phyloP scores from a whole-genome alignment of 2,797 vertebrate genomes.

The Sebastes hubbsi region DNA sequence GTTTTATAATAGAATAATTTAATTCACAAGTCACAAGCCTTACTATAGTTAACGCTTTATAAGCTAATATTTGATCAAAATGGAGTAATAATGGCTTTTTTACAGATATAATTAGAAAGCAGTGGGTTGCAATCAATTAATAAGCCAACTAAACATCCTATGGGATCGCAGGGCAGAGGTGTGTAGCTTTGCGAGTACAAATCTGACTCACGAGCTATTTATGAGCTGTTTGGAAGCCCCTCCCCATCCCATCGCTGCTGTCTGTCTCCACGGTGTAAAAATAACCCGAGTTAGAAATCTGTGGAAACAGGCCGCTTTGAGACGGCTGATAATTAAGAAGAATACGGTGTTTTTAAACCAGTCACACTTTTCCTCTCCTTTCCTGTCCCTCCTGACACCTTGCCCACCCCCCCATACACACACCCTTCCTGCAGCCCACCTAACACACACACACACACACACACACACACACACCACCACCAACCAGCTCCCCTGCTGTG shows the following conservation, averaged over 20 bases:
- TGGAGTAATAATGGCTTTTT: background rate
- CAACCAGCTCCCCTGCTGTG: slow-evolving; percentile 68
- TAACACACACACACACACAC: background rate
- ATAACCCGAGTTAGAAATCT: slow-evolving; percentile 55
- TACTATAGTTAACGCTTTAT: background rate
- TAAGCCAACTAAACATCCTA: slow-evolving; percentile 32
- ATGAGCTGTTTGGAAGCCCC: slow-evolving; percentile 18
- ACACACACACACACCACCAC: slow-evolving; percentile 16
- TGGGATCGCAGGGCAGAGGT: slow-evolving; percentile 24
- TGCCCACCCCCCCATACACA: slow-evolving; percentile 8
- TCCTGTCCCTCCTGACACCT: slow-evolving; percentile 65
- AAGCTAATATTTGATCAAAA: slow-evolving; percentile 13
- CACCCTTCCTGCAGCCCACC: background rate
- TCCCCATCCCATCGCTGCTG: slow-evolving; percentile 25
- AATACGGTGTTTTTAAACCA: slow-evolving; percentile 38
- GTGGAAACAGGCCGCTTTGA: slow-evolving; percentile 36
- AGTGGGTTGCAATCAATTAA: slow-evolving; percentile 36
- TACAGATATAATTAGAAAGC: slow-evolving; percentile 29
- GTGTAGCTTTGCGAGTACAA: slow-evolving; percentile 12
- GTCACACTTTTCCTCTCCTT: slow-evolving; percentile 33
- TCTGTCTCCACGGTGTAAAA: slow-evolving; percentile 48
- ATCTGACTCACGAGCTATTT: slow-evolving; percentile 52
- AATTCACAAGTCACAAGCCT: background rate
- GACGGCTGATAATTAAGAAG: slow-evolving; percentile 51
- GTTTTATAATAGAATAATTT: background rate